Conservation (phyloP, 2,797 vertebrate genomes). For the Typhlichthys subterraneus region DNA sequence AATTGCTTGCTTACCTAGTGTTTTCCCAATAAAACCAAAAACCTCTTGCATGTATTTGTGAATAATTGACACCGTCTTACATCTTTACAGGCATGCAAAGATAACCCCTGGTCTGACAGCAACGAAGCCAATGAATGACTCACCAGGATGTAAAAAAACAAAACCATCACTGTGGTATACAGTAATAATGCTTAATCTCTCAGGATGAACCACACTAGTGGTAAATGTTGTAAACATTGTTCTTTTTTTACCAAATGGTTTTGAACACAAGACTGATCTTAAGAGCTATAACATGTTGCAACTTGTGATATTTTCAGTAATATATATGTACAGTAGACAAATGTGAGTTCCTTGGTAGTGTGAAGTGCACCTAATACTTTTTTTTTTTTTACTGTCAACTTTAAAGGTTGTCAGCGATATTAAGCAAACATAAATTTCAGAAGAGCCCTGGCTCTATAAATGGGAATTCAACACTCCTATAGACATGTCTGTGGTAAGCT, state of each 20-base stretch:
- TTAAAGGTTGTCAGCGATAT: too few species aligned
- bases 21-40: too few species aligned
- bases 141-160: background rate
- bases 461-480: too few species aligned
- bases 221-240: background rate
- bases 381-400: too few species aligned
- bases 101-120: constrained; percentile 57
- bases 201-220: too few species aligned
- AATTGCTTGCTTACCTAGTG: too few species aligned
- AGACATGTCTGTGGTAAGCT: too few species aligned
- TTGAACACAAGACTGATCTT: background rate
- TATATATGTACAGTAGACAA: background rate
- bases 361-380: background rate
- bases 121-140: constrained; percentile 37
- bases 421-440: too few species aligned
- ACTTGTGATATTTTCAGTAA: too few species aligned
- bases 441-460: too few species aligned
- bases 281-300: background rate
- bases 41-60: background rate
- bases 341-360: background rate
- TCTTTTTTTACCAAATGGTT: background rate
- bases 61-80: constrained; percentile 8
- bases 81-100: constrained; percentile 50
- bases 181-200: too few species aligned
- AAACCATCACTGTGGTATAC: background rate